Evolutionary conservation across 2,113 vertebrate genomes (phyloP).

Genomic region (Nematolebias whitei): DNA sequence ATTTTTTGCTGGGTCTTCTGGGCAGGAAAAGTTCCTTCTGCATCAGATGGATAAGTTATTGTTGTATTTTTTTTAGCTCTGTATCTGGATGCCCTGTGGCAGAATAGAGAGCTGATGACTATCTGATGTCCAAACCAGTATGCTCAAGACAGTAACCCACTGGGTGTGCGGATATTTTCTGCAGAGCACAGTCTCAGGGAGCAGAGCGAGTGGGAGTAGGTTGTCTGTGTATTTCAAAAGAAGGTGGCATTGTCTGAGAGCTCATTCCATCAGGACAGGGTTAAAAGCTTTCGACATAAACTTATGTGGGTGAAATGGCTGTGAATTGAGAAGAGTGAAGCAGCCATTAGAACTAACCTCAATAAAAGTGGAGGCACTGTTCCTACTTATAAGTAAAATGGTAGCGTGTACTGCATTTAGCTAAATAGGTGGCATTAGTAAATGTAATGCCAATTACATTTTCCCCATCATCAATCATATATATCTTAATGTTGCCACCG

Average conservation of each 20-base stretch:
- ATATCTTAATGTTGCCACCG: constrained; percentile 22
- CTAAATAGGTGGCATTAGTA: constrained; percentile 28
- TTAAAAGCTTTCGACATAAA: constrained; percentile 62
- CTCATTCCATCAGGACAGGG: constrained; percentile 56
- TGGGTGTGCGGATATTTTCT: constrained; percentile 61
- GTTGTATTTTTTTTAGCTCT: constrained; percentile 41
- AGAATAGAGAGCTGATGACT: constrained; percentile 43
- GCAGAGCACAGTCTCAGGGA: constrained; percentile 41
- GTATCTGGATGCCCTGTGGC: constrained; percentile 42
- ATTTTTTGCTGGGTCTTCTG: constrained; percentile 11
- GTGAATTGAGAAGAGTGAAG: constrained; percentile 38
- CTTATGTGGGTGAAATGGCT: constrained; percentile 45
- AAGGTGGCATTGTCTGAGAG: constrained; percentile 53
- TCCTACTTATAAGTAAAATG: neutral
- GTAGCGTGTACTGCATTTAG: neutral
- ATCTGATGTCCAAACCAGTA: constrained; percentile 35
- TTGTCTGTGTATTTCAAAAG: constrained; percentile 65
- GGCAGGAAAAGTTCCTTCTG: constrained; percentile 22
- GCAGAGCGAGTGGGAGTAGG: constrained; percentile 61
- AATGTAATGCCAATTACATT: constrained; percentile 27
- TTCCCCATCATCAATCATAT: constrained; percentile 32
- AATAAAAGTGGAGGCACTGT: constrained; percentile 17
- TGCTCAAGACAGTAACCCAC: constrained; percentile 51
- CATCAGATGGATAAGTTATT: constrained; percentile 33
- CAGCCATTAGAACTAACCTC: constrained; percentile 30